These are phyloP conservation scores for Zaprionus obscuricornis DNA, from an alignment of 2,888 invertebrate genomes.

Conservation along the genomic window DNA sequence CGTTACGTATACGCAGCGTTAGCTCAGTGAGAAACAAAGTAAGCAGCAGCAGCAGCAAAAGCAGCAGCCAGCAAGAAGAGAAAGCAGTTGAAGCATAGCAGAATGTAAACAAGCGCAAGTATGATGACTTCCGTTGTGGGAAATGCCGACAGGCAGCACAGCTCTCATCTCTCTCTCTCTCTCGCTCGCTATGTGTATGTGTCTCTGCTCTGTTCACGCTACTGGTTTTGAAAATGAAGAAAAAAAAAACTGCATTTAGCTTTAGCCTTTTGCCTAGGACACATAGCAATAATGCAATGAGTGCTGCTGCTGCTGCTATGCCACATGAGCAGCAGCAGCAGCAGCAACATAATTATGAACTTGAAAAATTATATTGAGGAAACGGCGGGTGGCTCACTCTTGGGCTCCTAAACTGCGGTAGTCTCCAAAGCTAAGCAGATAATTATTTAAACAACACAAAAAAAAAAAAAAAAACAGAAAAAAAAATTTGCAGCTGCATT, in stretches of 20 bases:
- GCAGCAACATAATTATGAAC: constrained; percentile 75
- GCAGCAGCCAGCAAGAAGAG: constrained; percentile 1
- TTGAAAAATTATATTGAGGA: constrained; percentile 58
- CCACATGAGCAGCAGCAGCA: constrained; percentile 11
- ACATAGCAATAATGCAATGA: too few species aligned
- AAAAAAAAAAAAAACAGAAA: too few species aligned
- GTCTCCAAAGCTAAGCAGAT: constrained; percentile 35
- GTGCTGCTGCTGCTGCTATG: too few species aligned
- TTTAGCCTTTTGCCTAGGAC: too few species aligned
- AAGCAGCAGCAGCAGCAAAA: constrained; percentile 23
- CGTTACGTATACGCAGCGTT: constrained; percentile 69
- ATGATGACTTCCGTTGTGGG: constrained; percentile 75
- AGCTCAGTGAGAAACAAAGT: constrained; percentile 6
- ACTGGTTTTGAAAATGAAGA: constrained; percentile 39
- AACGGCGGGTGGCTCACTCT: constrained; percentile 26
- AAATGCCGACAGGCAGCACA: constrained; percentile 64
- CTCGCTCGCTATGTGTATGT: too few species aligned
- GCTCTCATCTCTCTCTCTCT: constrained; percentile 1
- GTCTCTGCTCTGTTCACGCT: neutral
- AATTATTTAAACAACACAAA: constrained; percentile 69
- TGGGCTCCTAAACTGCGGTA: constrained; percentile 29
- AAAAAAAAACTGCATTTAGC: constrained; percentile 54
- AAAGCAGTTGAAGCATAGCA: constrained; percentile 35
- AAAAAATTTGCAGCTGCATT: constrained; percentile 35
- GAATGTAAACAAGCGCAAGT: constrained; percentile 72